Evolutionary conservation across 2,797 vertebrate species (phyloP).

Genomic region (Vultur gryphus): DNA sequence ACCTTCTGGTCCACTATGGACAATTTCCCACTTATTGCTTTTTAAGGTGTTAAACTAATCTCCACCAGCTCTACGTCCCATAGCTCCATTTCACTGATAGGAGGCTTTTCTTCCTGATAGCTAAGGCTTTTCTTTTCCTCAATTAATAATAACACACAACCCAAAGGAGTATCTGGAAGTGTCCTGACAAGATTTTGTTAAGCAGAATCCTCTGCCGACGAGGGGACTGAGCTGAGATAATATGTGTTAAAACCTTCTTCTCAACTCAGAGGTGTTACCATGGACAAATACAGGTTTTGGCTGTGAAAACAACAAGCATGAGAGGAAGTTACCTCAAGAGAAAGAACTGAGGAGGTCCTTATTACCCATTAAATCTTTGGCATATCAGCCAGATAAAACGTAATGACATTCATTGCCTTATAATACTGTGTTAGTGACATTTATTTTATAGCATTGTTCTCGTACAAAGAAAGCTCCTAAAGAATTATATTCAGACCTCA

Average conservation of each 20-base stretch:
- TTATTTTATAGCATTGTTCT: background rate
- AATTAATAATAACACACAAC: background rate
- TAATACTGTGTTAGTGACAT: background rate
- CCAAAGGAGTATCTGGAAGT: background rate
- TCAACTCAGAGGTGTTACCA: background rate
- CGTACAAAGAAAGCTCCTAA: background rate
- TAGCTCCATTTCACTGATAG: background rate
- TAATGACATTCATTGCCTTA: background rate
- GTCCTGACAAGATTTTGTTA: background rate
- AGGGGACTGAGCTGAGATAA: background rate
- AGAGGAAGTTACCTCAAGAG: background rate
- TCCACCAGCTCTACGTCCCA: background rate
- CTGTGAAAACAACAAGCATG: background rate
- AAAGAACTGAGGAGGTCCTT: background rate
- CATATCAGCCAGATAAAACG: background rate
- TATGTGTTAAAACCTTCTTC: background rate
- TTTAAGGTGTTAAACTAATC: constrained; percentile 42
- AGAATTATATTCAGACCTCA: background rate
- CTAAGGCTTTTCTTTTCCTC: background rate
- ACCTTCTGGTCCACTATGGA: constrained; percentile 23
- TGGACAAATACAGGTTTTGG: background rate
- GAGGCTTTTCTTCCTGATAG: background rate
- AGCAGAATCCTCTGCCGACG: background rate
- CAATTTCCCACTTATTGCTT: constrained; percentile 10
- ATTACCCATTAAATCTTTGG: background rate